These are phyloP conservation scores for Ormyrus thymus DNA, from an alignment of 2,888 invertebrate genomes.

Conservation along the genomic window DNA sequence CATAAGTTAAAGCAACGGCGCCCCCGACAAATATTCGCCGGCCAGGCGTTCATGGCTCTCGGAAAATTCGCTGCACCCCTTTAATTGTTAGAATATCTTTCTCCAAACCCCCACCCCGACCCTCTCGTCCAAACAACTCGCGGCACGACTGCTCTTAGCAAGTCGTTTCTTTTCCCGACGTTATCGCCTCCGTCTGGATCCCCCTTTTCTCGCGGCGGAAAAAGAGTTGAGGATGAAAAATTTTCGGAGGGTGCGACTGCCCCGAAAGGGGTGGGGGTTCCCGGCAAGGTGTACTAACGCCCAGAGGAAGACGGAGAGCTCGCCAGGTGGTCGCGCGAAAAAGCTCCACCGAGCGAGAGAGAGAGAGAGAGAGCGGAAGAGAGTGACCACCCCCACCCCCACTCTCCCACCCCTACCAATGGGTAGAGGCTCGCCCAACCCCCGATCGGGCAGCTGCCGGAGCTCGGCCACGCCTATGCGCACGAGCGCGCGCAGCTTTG, in stretches of 20 bases:
- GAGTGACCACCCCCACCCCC: slow-evolving; percentile 68
- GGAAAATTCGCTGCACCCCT: slow-evolving; percentile 11
- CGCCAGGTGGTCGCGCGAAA: slow-evolving; percentile 17
- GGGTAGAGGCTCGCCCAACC: not conserved
- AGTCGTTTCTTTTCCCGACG: slow-evolving; percentile 52
- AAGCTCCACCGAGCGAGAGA: slow-evolving; percentile 17
- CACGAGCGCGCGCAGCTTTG: slow-evolving; percentile 67
- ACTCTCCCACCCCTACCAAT: not conserved
- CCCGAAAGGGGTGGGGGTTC: not conserved
- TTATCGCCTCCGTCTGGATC: slow-evolving; percentile 32
- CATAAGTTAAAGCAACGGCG: not conserved
- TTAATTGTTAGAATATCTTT: slow-evolving; percentile 51
- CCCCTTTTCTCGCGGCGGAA: not conserved
- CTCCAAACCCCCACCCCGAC: not conserved
- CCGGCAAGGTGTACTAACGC: not conserved
- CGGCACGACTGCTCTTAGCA: slow-evolving; percentile 46
- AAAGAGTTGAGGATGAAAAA: slow-evolving; percentile 36
- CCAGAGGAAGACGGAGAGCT: not conserved
- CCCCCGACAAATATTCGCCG: slow-evolving; percentile 12
- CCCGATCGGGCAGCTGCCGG: not conserved
- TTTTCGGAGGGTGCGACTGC: not conserved
- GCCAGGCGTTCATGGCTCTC: not conserved
- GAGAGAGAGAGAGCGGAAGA: slow-evolving; percentile 44
- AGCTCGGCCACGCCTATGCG: slow-evolving; percentile 67
- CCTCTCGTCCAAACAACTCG: not conserved